Evolutionary conservation across 1,140 invertebrate genomes (phyloP).

Genomic region (Lepidurus apus): DNA sequence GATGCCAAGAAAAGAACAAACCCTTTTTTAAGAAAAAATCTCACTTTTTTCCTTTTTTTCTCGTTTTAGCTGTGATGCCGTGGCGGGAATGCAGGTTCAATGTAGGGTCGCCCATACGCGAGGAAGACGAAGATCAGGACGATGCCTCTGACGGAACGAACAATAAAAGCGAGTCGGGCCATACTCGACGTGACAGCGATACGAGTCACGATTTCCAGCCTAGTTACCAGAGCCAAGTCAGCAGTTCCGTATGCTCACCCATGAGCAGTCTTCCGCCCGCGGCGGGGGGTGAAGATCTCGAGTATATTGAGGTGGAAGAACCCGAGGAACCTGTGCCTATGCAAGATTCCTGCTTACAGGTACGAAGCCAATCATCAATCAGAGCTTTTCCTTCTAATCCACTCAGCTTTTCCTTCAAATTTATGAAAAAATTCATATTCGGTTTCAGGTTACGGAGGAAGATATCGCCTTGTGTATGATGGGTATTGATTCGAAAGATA

Average conservation of each 20-base stretch:
- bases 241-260: conserved; percentile 3
- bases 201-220: conserved; percentile 14
- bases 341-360: conserved; percentile 73
- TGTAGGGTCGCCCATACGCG: conserved; percentile 2
- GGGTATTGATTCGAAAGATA: conserved; percentile 40
- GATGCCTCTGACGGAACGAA: neutral
- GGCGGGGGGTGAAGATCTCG: conserved; percentile 22
- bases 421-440: neutral
- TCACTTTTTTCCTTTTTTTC: neutral
- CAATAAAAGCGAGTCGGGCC: neutral
- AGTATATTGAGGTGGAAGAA: conserved; percentile 66
- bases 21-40: no score
- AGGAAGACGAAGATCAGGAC: conserved; percentile 3
- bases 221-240: conserved; percentile 9
- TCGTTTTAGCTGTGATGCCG: neutral
- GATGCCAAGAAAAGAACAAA: no score
- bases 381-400: neutral
- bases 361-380: conserved; percentile 35
- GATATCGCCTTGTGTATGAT: conserved; percentile 83
- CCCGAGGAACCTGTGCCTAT: conserved; percentile 70
- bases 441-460: conserved; percentile 69
- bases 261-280: conserved; percentile 4
- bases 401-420: conserved; percentile 1
- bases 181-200: conserved; percentile 8
- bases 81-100: conserved; percentile 13